Percentiles rank a stretch among this genome's conserved stretches.
Evolutionary conservation across 2,888 invertebrate genomes (phyloP).

Genomic region (Tyria jacobaeae): DNA sequence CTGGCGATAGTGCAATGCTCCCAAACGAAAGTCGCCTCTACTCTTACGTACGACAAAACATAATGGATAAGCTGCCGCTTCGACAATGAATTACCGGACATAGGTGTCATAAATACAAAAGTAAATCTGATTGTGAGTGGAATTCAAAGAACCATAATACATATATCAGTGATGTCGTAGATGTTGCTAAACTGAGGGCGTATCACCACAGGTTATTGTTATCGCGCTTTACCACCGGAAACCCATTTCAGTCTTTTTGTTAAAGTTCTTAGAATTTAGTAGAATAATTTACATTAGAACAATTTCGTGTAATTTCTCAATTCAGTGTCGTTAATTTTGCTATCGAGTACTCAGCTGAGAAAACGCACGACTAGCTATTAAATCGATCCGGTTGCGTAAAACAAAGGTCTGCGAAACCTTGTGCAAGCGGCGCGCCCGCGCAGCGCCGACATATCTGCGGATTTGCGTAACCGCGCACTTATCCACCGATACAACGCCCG

Average conservation of each 20-base stretch:
- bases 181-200: conserved; percentile 51
- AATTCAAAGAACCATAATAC: conserved; percentile 56
- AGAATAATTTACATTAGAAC: conserved; percentile 37
- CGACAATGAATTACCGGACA: conserved; percentile 72
- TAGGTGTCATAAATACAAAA: conserved; percentile 73
- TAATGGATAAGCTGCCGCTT: conserved; percentile 58
- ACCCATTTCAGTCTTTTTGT: conserved; percentile 58
- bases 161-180: conserved; percentile 59
- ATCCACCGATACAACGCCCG: conserved; percentile 81
- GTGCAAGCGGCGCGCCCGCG: conserved; percentile 85
- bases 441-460: conserved; percentile 83
- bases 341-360: conserved; percentile 78
- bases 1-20: conserved; percentile 74
- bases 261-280: conserved; percentile 43
- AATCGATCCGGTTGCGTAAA: conserved; percentile 86
- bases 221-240: conserved; percentile 47
- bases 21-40: conserved; percentile 70
- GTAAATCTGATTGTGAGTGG: conserved; percentile 67
- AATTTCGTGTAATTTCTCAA: conserved; percentile 59
- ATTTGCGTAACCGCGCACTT: conserved; percentile 86
- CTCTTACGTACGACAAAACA: conserved; percentile 49
- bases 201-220: conserved; percentile 62
- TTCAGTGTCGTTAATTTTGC: conserved; percentile 60
- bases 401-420: conserved; percentile 87
- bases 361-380: conserved; percentile 84